Evolutionary conservation across 2,888 invertebrate genomes (phyloP).

Genomic region (Eustalomyia histrio): DNA sequence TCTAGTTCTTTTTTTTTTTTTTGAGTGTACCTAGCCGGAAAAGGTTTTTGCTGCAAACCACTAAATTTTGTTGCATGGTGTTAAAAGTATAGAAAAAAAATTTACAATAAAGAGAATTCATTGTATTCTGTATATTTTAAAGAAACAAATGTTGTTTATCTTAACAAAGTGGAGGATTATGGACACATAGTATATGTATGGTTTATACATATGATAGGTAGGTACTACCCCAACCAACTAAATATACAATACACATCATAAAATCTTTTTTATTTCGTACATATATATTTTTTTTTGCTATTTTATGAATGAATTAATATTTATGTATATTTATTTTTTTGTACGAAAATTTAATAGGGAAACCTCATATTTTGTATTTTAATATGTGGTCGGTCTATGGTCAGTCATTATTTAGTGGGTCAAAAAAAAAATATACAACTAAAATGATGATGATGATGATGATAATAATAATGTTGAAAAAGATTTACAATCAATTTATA

Average conservation of each 20-base stretch:
- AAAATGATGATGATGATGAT: constrained; percentile 4
- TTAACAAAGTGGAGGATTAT: background rate
- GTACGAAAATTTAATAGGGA: background rate
- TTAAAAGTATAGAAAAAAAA: background rate
- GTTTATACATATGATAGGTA: background rate
- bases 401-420: constrained; percentile 27
- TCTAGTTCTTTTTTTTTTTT: too few species aligned
- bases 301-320: constrained; percentile 15
- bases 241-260: background rate
- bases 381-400: constrained; percentile 11
- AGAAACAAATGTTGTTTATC: constrained; percentile 34
- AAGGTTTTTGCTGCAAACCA: too few species aligned
- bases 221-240: background rate
- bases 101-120: constrained; percentile 41
- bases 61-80: too few species aligned
- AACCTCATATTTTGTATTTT: background rate
- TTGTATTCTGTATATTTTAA: constrained; percentile 42
- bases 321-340: background rate
- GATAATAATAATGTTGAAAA: constrained; percentile 13
- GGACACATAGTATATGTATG: background rate
- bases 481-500: constrained; percentile 1
- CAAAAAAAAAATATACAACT: constrained; percentile 29
- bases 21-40: too few species aligned
- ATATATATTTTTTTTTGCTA: background rate
- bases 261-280: background rate